Evolutionary conservation across 1,140 invertebrate species (phyloP).

Genomic region (Drosophila nigromelanica): DNA sequence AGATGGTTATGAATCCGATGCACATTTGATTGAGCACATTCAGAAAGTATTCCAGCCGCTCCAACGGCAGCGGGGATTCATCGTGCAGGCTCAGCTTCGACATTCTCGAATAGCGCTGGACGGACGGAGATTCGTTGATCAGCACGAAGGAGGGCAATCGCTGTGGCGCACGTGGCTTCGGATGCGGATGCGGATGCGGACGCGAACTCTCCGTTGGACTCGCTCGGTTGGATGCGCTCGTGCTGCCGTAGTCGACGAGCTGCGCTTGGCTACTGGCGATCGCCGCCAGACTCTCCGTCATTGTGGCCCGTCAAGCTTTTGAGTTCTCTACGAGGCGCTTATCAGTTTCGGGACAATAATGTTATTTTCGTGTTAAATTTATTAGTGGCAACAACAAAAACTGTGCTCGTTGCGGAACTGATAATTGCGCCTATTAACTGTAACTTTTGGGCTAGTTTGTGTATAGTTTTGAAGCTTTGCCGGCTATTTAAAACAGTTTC

Average conservation of each 20-base stretch:
- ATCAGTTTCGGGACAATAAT: slow-evolving; percentile 61
- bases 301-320: slow-evolving; percentile 9
- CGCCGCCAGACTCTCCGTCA: slow-evolving; percentile 55
- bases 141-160: slow-evolving; percentile 49
- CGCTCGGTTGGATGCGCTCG: slow-evolving; percentile 40
- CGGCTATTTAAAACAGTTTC: neutral
- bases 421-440: slow-evolving; percentile 44
- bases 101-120: slow-evolving; percentile 59
- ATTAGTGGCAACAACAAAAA: slow-evolving; percentile 35
- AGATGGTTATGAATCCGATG: slow-evolving; percentile 79
- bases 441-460: slow-evolving; percentile 3
- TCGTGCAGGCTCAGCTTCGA: slow-evolving; percentile 26
- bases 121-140: slow-evolving; percentile 34
- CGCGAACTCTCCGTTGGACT: neutral
- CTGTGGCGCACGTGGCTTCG: slow-evolving; percentile 3
- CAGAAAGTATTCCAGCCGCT: slow-evolving; percentile 58
- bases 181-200: neutral
- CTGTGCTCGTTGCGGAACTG: slow-evolving; percentile 32
- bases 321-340: slow-evolving; percentile 21
- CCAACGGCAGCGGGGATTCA: slow-evolving; percentile 38
- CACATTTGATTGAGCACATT: slow-evolving; percentile 80
- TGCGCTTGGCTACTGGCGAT: slow-evolving; percentile 53
- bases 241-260: slow-evolving; percentile 70
- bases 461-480: slow-evolving; percentile 18
- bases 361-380: slow-evolving; percentile 69